Conservation (phyloP, 92 coral and sea anemone species). For the Palythoa heliodiscus region DNA sequence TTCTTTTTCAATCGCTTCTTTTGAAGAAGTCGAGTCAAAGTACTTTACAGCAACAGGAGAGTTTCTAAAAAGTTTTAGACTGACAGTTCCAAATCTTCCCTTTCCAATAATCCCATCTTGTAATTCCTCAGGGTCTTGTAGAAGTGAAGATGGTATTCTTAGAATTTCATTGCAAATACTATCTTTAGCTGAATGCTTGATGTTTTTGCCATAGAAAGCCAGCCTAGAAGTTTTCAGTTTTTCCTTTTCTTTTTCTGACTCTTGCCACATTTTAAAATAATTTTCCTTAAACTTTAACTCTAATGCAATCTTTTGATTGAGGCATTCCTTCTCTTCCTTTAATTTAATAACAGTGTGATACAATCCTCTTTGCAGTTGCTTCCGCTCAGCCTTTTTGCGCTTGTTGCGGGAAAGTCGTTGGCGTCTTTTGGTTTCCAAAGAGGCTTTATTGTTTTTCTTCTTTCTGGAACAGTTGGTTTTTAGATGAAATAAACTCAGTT, state of each 20-base stretch:
- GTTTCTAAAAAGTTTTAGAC: constrained; percentile 54
- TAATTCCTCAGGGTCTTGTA: constrained; percentile 40
- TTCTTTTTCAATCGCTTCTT: constrained; percentile 52
- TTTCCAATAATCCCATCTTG: constrained; percentile 46
- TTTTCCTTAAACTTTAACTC: constrained; percentile 63
- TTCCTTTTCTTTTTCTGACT: constrained; percentile 65
- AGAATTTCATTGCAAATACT: constrained; percentile 40
- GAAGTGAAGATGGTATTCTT: constrained; percentile 57
- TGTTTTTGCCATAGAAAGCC: constrained; percentile 7
- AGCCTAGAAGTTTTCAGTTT: constrained; percentile 49
- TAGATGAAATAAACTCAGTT: neutral
- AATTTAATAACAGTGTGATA: constrained; percentile 27
- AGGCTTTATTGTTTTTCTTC: constrained; percentile 50
- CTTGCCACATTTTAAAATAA: constrained; percentile 71
- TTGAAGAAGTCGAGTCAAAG: constrained; percentile 42
- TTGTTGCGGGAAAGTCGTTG: constrained; percentile 61
- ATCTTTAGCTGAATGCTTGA: neutral
- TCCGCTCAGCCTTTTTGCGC: constrained; percentile 49
- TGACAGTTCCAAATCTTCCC: constrained; percentile 72
- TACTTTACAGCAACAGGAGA: constrained; percentile 75
- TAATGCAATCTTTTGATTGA: constrained; percentile 32
- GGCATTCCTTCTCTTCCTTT: constrained; percentile 49
- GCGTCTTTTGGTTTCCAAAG: constrained; percentile 56
- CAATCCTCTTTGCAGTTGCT: constrained; percentile 39
- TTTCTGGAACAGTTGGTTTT: constrained; percentile 47